Percentiles rank a stretch among this genome's conserved stretches.
These are phyloP conservation scores for Zoanthus solanderi DNA, from an alignment of 92 coral and sea anemone genomes.

Conservation along the genomic window DNA sequence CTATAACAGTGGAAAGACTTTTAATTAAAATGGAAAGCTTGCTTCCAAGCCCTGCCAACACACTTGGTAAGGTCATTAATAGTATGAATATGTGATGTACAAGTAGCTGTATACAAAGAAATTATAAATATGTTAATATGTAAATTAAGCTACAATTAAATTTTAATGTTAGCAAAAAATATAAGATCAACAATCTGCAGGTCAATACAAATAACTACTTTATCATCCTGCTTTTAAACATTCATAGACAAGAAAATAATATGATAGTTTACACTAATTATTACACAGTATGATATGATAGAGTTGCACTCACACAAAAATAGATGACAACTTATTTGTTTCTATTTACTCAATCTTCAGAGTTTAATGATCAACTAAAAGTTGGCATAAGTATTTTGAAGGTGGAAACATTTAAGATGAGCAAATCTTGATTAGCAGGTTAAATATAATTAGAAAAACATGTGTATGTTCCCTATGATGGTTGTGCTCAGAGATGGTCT, in stretches of 20 bases:
- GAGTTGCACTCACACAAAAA: neutral
- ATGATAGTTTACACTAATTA: neutral
- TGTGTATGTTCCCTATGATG: too few relatives aligned
- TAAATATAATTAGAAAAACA: too few relatives aligned
- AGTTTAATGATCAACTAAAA: slow-evolving; percentile 24
- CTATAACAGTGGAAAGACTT: slow-evolving; percentile 94
- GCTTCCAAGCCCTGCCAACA: slow-evolving; percentile 93
- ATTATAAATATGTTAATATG: slow-evolving; percentile 19
- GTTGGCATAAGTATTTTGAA: neutral
- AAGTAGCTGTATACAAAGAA: neutral
- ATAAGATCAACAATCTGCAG: neutral
- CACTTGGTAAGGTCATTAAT: slow-evolving; percentile 89
- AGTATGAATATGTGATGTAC: slow-evolving; percentile 71
- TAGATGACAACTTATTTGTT: slow-evolving; percentile 13
- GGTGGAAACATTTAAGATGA: too few relatives aligned
- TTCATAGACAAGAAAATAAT: neutral
- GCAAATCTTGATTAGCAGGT: too few relatives aligned
- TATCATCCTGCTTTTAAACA: neutral
- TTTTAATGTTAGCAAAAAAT: neutral
- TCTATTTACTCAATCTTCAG: neutral
- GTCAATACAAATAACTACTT: neutral
- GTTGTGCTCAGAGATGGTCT: too few relatives aligned
- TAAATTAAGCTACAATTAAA: slow-evolving; percentile 11
- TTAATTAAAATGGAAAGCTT: slow-evolving; percentile 96
- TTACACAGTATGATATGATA: neutral